A percentile compares a stretch with the other conserved stretches of the same genome.
These are phyloP conservation scores for Tragulus kanchil DNA, from an alignment of 2,113 vertebrate species.

Conservation along the genomic window DNA sequence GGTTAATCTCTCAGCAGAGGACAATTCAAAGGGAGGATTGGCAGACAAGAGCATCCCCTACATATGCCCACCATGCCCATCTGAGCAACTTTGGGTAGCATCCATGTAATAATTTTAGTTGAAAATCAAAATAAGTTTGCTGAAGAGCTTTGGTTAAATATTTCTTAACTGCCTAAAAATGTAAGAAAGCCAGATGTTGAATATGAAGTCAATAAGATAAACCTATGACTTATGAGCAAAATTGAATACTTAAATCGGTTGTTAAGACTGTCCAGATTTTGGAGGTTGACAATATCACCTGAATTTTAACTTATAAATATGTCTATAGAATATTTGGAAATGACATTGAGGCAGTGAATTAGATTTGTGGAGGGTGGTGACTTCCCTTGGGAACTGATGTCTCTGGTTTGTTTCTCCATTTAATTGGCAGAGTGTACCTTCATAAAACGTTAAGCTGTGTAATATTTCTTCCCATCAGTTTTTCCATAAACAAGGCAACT, in stretches of 20 bases:
- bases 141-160: not conserved
- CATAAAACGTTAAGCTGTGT: not conserved
- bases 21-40: not conserved
- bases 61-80: not conserved
- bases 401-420: not conserved
- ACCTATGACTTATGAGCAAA: not conserved
- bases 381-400: slow-evolving; percentile 27
- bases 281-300: not conserved
- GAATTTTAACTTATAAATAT: slow-evolving; percentile 29
- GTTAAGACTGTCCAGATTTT: not conserved
- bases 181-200: slow-evolving; percentile 9
- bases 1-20: not conserved
- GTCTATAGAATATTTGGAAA: not conserved
- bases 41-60: not conserved
- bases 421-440: not conserved
- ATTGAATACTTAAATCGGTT: not conserved
- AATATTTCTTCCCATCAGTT: not conserved
- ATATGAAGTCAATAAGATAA: not conserved
- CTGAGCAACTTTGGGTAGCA: not conserved
- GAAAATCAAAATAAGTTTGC: not conserved
- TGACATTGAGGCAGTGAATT: not conserved
- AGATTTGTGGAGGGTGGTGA: not conserved
- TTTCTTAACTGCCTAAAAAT: not conserved
- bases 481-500: not conserved
- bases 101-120: not conserved